Percentiles rank a stretch among this genome's conserved stretches.
These are phyloP conservation scores for Cliona cf. orientalis DNA, from an alignment of 37 sponge, comb jelly and placozoan species.

Conservation along the genomic window DNA sequence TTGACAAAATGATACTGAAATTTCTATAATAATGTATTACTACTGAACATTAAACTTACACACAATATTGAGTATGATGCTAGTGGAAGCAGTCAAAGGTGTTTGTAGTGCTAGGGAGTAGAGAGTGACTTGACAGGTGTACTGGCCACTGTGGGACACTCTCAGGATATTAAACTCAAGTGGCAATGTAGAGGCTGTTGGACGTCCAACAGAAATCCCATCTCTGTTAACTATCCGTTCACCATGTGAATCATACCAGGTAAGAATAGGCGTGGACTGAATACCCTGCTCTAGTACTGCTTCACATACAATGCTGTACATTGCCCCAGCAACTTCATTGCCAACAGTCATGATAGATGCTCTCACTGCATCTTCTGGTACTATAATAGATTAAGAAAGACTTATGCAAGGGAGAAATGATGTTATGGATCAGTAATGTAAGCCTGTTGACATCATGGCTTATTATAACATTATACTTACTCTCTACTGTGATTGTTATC, in stretches of 20 bases:
- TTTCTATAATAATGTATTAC: not conserved
- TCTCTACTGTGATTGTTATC: slow-evolving; percentile 1
- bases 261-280: slow-evolving; percentile 12
- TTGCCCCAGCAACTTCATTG: slow-evolving; percentile 7
- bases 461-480: slow-evolving; percentile 13
- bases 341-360: not conserved
- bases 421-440: no score
- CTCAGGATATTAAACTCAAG: not conserved
- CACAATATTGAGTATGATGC: not conserved
- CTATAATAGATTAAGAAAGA: not conserved
- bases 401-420: not conserved
- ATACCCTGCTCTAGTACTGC: slow-evolving; percentile 6
- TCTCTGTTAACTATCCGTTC: not conserved
- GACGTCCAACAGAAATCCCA: slow-evolving; percentile 10
- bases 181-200: slow-evolving; percentile 9
- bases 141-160: not conserved
- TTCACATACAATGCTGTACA: not conserved
- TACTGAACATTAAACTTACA: not conserved
- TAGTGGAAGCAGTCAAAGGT: not conserved
- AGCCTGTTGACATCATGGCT: no score
- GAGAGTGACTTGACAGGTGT: slow-evolving; percentile 23
- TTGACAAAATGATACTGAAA: not conserved
- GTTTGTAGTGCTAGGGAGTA: slow-evolving; percentile 22
- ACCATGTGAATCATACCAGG: not conserved
- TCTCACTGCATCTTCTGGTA: slow-evolving; percentile 7